These are phyloP conservation scores for Ptilodon capucinus DNA, from an alignment of 2,888 invertebrate species.

Conservation along the genomic window DNA sequence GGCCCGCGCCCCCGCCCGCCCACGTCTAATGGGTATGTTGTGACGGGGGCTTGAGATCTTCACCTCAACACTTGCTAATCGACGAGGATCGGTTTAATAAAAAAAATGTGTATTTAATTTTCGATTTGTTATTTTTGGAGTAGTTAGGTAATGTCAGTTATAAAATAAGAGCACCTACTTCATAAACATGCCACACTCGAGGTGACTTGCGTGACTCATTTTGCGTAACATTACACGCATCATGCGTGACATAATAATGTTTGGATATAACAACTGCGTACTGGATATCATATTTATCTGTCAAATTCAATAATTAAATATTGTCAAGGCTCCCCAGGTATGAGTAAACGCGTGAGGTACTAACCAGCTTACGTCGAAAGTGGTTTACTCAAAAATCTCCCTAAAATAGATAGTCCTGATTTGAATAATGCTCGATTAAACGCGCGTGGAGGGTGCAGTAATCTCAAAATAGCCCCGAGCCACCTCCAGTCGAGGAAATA, in stretches of 20 bases:
- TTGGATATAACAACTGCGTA: no score
- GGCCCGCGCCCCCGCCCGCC: neutral
- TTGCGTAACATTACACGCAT: no score
- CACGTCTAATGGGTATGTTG: neutral
- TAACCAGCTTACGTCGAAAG: neutral
- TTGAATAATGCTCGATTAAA: slow-evolving; percentile 57
- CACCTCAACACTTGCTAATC: neutral
- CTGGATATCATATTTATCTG: no score
- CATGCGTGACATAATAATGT: no score
- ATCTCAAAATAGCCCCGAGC: slow-evolving; percentile 32
- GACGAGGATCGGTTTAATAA: neutral
- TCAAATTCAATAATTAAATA: no score
- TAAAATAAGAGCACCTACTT: no score
- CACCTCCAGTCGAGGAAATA: slow-evolving; percentile 20
- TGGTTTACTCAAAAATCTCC: slow-evolving; percentile 22
- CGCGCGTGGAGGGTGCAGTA: slow-evolving; percentile 31
- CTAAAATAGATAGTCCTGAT: slow-evolving; percentile 38
- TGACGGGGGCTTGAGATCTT: neutral
- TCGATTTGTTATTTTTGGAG: no score
- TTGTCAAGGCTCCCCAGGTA: neutral
- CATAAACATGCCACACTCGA: no score
- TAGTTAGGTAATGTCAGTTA: no score
- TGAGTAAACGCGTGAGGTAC: neutral
- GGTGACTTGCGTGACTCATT: no score
- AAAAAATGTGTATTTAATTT: neutral